These are phyloP conservation scores for Hypselothyrea guttata DNA, from an alignment of 2,888 invertebrate genomes.

Conservation along the genomic window DNA sequence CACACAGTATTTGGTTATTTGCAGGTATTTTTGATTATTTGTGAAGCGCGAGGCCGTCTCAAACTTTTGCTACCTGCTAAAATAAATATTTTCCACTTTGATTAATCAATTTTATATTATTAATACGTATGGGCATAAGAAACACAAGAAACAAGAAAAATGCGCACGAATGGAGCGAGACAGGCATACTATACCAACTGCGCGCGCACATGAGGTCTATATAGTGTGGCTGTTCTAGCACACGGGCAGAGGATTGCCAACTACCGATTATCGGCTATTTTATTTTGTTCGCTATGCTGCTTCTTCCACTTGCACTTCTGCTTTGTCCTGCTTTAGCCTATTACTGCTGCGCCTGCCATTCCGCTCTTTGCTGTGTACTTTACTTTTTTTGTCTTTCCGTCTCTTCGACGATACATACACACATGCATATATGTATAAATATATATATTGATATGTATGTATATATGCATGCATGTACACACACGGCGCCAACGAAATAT, in stretches of 20 bases:
- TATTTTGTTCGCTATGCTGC: slow-evolving; percentile 66
- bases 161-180: slow-evolving; percentile 60
- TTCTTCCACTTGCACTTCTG: slow-evolving; percentile 69
- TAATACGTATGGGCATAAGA: slow-evolving; percentile 68
- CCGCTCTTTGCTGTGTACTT: slow-evolving; percentile 60
- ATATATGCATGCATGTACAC: slow-evolving; percentile 60
- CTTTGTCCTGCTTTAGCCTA: slow-evolving; percentile 66
- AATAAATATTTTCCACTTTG: slow-evolving; percentile 62
- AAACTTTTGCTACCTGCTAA: slow-evolving; percentile 61
- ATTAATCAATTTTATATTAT: slow-evolving; percentile 77
- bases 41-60: slow-evolving; percentile 32
- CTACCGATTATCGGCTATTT: slow-evolving; percentile 72
- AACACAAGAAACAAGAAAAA: slow-evolving; percentile 45
- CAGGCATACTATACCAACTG: slow-evolving; percentile 8
- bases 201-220: slow-evolving; percentile 44
- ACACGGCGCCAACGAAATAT: slow-evolving; percentile 57
- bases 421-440: slow-evolving; percentile 59
- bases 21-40: slow-evolving; percentile 28
- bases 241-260: slow-evolving; percentile 45
- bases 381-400: slow-evolving; percentile 59
- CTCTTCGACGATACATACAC: slow-evolving; percentile 61
- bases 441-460: too few relatives aligned
- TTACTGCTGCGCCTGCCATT: slow-evolving; percentile 69
- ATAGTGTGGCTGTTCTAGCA: slow-evolving; percentile 60
- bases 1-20: slow-evolving; percentile 30